A percentile compares a stretch with the other conserved stretches of the same genome.
Conservation (phyloP, 2,888 invertebrate species). For the Hydrotaea diabolus region DNA sequence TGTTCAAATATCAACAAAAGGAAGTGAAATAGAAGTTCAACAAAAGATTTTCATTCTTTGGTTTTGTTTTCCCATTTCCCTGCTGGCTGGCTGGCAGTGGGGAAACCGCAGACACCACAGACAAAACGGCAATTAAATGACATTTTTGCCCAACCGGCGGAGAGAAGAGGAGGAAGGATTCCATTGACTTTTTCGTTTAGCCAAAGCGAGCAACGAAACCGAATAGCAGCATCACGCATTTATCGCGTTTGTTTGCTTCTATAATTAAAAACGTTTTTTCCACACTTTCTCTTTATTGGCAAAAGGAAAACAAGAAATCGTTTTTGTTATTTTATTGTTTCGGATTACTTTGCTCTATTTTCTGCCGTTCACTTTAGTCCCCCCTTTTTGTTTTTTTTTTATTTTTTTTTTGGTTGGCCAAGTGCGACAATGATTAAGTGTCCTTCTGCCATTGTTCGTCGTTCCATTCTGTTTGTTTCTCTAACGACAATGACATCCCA, state of each 20-base stretch:
- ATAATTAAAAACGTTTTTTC: conserved; percentile 70
- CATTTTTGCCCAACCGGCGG: conserved; percentile 38
- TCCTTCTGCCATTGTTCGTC: conserved; percentile 49
- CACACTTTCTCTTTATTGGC: conserved; percentile 49
- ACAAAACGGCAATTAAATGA: conserved; percentile 66
- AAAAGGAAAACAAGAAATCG: conserved; percentile 33
- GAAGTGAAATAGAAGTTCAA: conserved; percentile 51
- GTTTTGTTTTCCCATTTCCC: conserved; percentile 22
- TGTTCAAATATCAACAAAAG: conserved; percentile 59
- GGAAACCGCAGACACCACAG: conserved; percentile 64
- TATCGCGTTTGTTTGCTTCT: conserved; percentile 69
- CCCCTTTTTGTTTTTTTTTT: neutral
- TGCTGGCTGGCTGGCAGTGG: neutral
- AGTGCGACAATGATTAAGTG: conserved; percentile 66
- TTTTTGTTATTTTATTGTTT: conserved; percentile 55
- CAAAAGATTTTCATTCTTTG: conserved; percentile 41
- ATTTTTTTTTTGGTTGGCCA: conserved; percentile 41
- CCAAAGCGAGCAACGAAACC: neutral
- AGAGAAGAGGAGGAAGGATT: conserved; percentile 29
- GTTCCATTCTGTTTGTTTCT: conserved; percentile 20
- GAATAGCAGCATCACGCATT: conserved; percentile 65
- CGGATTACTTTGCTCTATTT: conserved; percentile 33
- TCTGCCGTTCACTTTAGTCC: conserved; percentile 65
- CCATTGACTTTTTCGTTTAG: conserved; percentile 47
- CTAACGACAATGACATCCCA: neutral